Evolutionary conservation across 1,140 invertebrate species (phyloP).

Genomic region (Cotesia typhae): DNA sequence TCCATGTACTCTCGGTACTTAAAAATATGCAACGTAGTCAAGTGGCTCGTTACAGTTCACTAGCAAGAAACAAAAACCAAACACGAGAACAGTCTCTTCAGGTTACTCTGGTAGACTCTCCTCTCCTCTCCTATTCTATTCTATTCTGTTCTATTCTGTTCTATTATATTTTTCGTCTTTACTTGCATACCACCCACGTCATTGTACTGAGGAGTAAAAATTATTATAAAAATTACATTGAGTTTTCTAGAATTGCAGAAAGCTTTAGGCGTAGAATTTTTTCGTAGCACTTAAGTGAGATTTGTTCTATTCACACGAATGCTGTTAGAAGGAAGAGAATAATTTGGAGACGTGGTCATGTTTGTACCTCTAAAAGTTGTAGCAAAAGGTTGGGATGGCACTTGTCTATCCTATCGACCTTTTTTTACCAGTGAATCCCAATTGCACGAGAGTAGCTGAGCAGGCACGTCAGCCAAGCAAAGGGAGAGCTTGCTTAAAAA

Average conservation of each 20-base stretch:
- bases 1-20: constrained; percentile 11
- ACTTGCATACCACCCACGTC: not conserved
- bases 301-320: too few species aligned
- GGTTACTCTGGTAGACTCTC: not conserved
- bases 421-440: constrained; percentile 22
- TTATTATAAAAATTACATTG: too few species aligned
- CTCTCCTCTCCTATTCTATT: not conserved
- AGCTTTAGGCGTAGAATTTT: too few species aligned
- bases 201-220: not conserved
- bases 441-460: constrained; percentile 16
- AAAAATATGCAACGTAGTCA: constrained; percentile 51
- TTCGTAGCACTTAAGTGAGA: too few species aligned
- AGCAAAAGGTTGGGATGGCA: not conserved
- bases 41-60: constrained; percentile 51
- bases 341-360: not conserved
- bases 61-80: constrained; percentile 43
- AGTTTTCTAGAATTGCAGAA: too few species aligned
- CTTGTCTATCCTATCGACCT: constrained; percentile 16
- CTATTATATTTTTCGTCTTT: not conserved
- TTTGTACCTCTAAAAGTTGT: not conserved
- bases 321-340: not conserved
- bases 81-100: constrained; percentile 26
- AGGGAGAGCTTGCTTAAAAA: constrained; percentile 13
- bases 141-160: not conserved
- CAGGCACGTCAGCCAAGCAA: constrained; percentile 18